Base-by-base conservation (phyloP, 2,888 invertebrate species). In the Campoletis raptor region DNA sequence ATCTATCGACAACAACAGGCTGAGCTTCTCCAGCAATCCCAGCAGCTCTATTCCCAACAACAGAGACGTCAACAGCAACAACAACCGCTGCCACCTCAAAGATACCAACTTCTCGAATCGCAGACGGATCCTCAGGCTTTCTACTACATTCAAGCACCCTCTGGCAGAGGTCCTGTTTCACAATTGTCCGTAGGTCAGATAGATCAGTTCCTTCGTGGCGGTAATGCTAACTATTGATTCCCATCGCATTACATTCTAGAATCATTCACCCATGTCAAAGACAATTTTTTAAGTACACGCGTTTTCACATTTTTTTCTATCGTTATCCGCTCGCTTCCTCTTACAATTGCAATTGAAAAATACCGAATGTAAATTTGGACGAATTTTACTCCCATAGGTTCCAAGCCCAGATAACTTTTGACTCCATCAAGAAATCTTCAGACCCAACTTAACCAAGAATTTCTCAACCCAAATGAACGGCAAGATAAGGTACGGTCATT, bases 171-270 rank as follows among this genome's bases (percentile, higher is more conserved):
- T 9, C 83, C 86, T 54, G 85, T 89, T 78, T 69, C 90, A 10
- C 90, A 93, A 0, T 95, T 96, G 83, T 96, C 96, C 66, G 95
- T 96, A 57, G 97, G 97, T 8, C 97, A 97, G 93, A 97, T 98
- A 91, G 97, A 97, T 93, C 97, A 97, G 82, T 98, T 97, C 95
- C 95, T 98, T 87, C 95, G 97, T 94, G 97, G 97, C 82, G 89
- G 89, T 45, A 79, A 89, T 72, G 88, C 88, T 52, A 88, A 88
- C 67, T 91, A 88, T 85, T 90, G 83, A 89, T 74, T 79, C 24
- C 42, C 40, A 52, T 30, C 9, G 21, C 37, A 21, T 30, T 12
- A 45, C 36, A 69, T 15, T 10, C 15, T 80, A 70, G 57, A 57
- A 70, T 64, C 57, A 42, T 18, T 72, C 21, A 18, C 15, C 45